Conservation (phyloP, 2,888 invertebrate species). For the Junonia oenone region DNA sequence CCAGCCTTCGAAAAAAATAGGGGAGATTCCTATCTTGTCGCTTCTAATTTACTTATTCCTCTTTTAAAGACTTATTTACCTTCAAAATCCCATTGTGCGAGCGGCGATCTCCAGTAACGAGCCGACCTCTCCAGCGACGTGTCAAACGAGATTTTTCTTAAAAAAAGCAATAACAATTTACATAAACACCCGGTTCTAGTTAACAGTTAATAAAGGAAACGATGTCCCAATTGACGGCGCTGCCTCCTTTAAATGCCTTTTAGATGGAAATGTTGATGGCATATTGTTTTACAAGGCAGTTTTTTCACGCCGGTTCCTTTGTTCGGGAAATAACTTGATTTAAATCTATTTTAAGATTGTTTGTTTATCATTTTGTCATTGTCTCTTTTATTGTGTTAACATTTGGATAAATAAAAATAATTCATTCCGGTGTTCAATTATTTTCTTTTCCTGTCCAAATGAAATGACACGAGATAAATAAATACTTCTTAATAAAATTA, state of each 20-base stretch:
- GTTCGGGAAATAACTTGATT: constrained; percentile 34
- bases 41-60: constrained; percentile 90
- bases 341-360: constrained; percentile 33
- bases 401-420: neutral
- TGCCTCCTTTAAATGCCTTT: constrained; percentile 64
- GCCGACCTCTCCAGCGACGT: constrained; percentile 58
- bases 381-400: neutral
- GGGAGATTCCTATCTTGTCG: constrained; percentile 88
- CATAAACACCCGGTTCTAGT: constrained; percentile 77
- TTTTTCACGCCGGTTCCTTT: constrained; percentile 38
- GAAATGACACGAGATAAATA: too few relatives aligned
- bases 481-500: too few relatives aligned
- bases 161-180: constrained; percentile 80
- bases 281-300: constrained; percentile 66
- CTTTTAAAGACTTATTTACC: constrained; percentile 87
- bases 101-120: constrained; percentile 64
- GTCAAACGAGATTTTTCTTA: constrained; percentile 74
- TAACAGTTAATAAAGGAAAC: constrained; percentile 78
- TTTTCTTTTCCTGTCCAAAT: neutral
- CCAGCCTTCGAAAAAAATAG: constrained; percentile 74
- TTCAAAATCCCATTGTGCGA: constrained; percentile 79
- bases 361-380: constrained; percentile 15
- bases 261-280: constrained; percentile 67
- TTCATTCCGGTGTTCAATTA: neutral
- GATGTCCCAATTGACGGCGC: constrained; percentile 71